Evolutionary conservation across 2,797 vertebrate genomes (phyloP).

Genomic region (Allobates femoralis): DNA sequence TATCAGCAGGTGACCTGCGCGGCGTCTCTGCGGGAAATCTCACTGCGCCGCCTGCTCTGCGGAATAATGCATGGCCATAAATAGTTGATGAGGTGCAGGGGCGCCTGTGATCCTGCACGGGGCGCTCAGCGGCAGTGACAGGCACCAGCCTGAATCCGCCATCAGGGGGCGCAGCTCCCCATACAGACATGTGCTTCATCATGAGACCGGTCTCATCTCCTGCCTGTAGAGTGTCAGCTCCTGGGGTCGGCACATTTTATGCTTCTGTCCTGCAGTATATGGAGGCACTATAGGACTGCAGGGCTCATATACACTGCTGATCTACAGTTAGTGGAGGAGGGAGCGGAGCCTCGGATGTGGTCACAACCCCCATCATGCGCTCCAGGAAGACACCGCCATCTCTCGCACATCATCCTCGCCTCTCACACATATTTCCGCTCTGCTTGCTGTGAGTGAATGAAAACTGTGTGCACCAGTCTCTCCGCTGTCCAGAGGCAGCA

Average conservation of each 20-base stretch:
- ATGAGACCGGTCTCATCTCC: too few relatives aligned
- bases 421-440: neutral
- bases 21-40: constrained; percentile 18
- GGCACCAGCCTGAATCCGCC: neutral
- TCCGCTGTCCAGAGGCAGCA: neutral
- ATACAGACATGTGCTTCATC: neutral
- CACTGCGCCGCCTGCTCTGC: neutral
- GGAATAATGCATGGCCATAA: constrained; percentile 41
- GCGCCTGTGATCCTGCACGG: constrained; percentile 3
- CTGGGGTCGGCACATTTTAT: neutral
- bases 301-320: neutral
- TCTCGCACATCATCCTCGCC: neutral
- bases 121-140: neutral
- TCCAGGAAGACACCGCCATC: neutral
- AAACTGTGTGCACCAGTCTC: neutral
- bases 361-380: neutral
- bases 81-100: constrained; percentile 33
- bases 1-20: neutral
- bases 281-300: neutral
- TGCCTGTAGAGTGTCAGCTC: neutral
- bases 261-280: neutral
- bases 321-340: constrained; percentile 1
- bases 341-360: neutral
- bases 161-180: neutral
- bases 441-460: neutral